Conservation (phyloP, 2,797 vertebrate species). For the Acrossocheilus fasciatus region DNA sequence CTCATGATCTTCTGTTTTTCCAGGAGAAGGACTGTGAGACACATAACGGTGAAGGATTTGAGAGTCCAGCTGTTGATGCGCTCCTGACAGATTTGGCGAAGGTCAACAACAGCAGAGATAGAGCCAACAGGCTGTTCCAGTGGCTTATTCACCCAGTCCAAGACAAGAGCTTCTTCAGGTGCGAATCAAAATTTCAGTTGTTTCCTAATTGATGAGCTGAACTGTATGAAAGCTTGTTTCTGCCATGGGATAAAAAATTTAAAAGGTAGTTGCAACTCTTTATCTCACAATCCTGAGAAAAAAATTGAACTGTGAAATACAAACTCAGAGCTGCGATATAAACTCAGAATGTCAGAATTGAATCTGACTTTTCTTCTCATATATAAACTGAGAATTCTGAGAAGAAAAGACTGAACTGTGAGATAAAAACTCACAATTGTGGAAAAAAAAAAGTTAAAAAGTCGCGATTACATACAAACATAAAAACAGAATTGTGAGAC, state of each 20-base stretch:
- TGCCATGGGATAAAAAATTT: background rate
- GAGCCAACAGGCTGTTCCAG: conserved; percentile 86
- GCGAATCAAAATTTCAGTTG: background rate
- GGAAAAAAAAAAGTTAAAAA: too few relatives aligned
- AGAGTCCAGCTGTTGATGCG: conserved; percentile 65
- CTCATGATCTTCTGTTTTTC: background rate
- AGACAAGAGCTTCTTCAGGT: conserved; percentile 83
- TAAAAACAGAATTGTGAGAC: background rate
- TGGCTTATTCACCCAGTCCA: conserved; percentile 88
- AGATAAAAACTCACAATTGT: too few relatives aligned
- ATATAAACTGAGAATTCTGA: background rate
- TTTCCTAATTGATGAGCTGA: background rate
- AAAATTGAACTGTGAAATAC: background rate
- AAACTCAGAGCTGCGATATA: too few relatives aligned
- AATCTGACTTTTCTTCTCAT: too few relatives aligned
- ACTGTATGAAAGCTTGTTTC: background rate
- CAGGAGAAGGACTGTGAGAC: conserved; percentile 49
- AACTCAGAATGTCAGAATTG: too few relatives aligned
- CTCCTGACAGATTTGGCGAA: conserved; percentile 78
- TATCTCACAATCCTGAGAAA: background rate
- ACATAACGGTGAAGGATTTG: conserved; percentile 24
- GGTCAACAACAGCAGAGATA: conserved; percentile 87
- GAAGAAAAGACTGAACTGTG: too few relatives aligned
- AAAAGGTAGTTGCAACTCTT: background rate
- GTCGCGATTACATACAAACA: too few relatives aligned